Base-by-base conservation (phyloP, 2,888 invertebrate genomes). In the Melinaea menophilus region DNA sequence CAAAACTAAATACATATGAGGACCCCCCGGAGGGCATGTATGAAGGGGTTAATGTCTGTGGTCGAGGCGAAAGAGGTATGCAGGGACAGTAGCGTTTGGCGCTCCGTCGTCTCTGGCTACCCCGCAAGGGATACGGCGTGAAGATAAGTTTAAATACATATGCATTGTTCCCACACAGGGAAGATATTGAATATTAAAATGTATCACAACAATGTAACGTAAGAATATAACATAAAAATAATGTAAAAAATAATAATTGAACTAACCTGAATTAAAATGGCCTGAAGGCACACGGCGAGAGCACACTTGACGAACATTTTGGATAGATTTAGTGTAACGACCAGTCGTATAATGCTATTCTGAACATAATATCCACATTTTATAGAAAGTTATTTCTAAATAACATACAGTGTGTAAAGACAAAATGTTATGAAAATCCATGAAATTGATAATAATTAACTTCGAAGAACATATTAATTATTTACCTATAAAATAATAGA, bases 191-290 rank as follows among this genome's bases (percentile, higher is more conserved):
- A 37, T 37, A 37, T 41, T 41, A 2, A 22, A 22, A 41, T 1
- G 41, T 9, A 3, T 1, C 41, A 9, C 3, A 9, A 5, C 7
- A 7, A 41, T 13, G 7, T 51, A 12, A 51, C 2, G 13, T 4
- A 13, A 51, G 22, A 51, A 13, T 5, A 0, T 51, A 9, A 22
- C 22, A 13, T 22, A 7, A 22, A 5, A 22, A 51, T 9, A 9
- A 9, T 45, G 11, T 11, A 48, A 13, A 22, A 48, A 5, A 5
- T 2, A 31, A 11, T 31, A 3, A 51, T 31, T 51, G 41, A 41
- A 31, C 51, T 51, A 9, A 51, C 51, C 51, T 51, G 51, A 22
- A 51, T 51, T 51, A 51, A 51, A 11, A 51, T 22, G 31, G 51
- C 51, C 51, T 51, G 51, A 22, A 51, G 51, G 11, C 51, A 51